Conservation (phyloP, 2,797 vertebrate genomes). For the Chelidonichthys spinosus region DNA sequence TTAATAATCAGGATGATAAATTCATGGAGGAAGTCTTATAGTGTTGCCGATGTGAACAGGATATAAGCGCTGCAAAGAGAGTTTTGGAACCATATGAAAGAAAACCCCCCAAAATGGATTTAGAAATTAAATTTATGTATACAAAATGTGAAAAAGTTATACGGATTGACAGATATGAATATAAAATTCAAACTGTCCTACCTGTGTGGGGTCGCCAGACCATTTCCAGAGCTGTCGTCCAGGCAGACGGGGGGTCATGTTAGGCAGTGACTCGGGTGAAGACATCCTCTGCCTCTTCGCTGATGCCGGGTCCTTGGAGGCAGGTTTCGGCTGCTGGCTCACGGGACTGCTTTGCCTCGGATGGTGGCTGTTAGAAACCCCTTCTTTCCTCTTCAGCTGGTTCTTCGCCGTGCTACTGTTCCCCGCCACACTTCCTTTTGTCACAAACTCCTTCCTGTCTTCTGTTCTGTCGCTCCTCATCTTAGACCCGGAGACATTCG, state of each 20-base stretch:
- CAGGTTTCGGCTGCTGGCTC: constrained; percentile 84
- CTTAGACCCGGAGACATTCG: constrained; percentile 82
- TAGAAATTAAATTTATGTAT: no score
- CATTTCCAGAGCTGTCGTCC: constrained; percentile 96
- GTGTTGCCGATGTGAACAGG: constrained; percentile 24
- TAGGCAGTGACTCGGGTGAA: constrained; percentile 90
- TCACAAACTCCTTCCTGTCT: constrained; percentile 71
- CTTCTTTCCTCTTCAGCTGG: constrained; percentile 90
- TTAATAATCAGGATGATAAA: constrained; percentile 42
- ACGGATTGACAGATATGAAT: background rate
- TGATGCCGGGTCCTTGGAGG: constrained; percentile 85
- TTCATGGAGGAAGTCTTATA: constrained; percentile 14
- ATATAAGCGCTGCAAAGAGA: constrained; percentile 1
- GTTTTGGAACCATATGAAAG: no score
- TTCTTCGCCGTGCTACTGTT: constrained; percentile 71
- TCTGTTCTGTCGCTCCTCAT: constrained; percentile 72
- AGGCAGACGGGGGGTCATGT: constrained; percentile 90
- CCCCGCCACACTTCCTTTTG: constrained; percentile 56
- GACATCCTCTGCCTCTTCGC: constrained; percentile 94
- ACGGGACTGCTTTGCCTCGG: constrained; percentile 54
- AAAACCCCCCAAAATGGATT: no score
- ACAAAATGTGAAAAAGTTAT: no score
- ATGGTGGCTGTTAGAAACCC: constrained; percentile 53
- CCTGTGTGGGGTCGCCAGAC: constrained; percentile 98
- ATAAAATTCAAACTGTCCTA: constrained; percentile 58